A percentile compares a stretch with the other conserved stretches of the same genome.
Conservation (phyloP, 1,140 invertebrate genomes). For the Papilio machaon region DNA sequence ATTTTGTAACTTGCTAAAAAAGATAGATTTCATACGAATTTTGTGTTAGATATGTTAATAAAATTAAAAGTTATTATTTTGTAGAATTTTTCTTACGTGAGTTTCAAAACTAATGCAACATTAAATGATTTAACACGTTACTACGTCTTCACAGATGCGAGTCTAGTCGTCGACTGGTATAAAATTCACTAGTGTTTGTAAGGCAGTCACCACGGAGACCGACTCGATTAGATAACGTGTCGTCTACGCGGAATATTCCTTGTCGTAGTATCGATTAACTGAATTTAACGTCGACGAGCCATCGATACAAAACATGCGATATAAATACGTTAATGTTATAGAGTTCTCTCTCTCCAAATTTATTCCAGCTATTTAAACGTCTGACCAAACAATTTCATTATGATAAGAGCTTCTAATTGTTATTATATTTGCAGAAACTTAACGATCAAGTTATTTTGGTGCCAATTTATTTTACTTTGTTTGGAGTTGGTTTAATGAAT, state of each 20-base stretch:
- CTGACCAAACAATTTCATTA: too few relatives aligned
- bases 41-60: too few relatives aligned
- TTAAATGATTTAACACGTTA: neutral
- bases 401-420: neutral
- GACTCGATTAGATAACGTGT: conserved; percentile 59
- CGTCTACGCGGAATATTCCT: conserved; percentile 37
- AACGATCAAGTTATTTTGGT: too few relatives aligned
- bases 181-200: conserved; percentile 62
- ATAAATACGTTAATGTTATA: neutral
- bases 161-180: neutral
- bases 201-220: conserved; percentile 71
- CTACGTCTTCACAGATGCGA: neutral
- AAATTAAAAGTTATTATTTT: too few relatives aligned
- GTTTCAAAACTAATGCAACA: neutral
- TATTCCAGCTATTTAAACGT: neutral
- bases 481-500: neutral
- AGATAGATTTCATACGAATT: too few relatives aligned
- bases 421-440: neutral
- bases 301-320: neutral
- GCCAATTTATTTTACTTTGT: neutral
- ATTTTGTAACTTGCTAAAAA: too few relatives aligned
- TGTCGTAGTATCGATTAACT: conserved; percentile 15
- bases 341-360: neutral
- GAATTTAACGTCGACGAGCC: neutral
- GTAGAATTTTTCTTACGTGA: too few relatives aligned